Base-by-base conservation (phyloP, 1,140 invertebrate genomes). In the Drosophila pachea region DNA sequence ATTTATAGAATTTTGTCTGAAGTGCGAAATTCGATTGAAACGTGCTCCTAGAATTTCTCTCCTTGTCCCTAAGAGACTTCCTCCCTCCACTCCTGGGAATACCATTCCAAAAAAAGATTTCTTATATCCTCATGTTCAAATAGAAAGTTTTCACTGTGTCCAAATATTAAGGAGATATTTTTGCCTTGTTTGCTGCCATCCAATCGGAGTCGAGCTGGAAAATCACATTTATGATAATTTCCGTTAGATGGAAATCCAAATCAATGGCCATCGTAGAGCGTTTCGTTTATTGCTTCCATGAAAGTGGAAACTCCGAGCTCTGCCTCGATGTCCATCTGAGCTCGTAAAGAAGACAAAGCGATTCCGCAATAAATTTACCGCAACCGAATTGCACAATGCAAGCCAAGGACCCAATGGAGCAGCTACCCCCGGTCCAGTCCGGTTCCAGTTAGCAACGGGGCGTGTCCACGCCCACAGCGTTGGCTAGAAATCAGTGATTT, bases 401-500 rank as follows among this genome's bases (percentile, higher is more conserved):
- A 53, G 42, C 38, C 42, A 54, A 32, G 52, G 42, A 33, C 45
- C 54, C 35, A 53, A 62, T 22, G 22, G 22, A 22, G 22, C 22
- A 22, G 22, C 22, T 22, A 22, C 22, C 22, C 22, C 22, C 3
- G 1, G 22, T 3, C 22, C 22, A 22, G 22, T 22, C 22, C 22
- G 3, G 22, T 22, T 22, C 22, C 22, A 22, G 22, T 3, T 22
- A 22, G 22, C 22, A 22, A 22, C 22, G 22, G 36, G 58, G 64
- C 47, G 61, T 76, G 78, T 60, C 79, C 78, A 83, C 79, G 78
- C 78, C 78, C 78, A 68, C 58, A 73, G 66, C 62, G 72, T 75
- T 77, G 62, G 49, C 77, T 74, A 81, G 70, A 78, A 84, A 76
- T 78, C 78, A 79, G 82, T 79, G 78, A 83, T 83, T 83, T 74